Base-by-base conservation (phyloP, 2,797 vertebrate genomes). In the Anguilla megastoma region DNA sequence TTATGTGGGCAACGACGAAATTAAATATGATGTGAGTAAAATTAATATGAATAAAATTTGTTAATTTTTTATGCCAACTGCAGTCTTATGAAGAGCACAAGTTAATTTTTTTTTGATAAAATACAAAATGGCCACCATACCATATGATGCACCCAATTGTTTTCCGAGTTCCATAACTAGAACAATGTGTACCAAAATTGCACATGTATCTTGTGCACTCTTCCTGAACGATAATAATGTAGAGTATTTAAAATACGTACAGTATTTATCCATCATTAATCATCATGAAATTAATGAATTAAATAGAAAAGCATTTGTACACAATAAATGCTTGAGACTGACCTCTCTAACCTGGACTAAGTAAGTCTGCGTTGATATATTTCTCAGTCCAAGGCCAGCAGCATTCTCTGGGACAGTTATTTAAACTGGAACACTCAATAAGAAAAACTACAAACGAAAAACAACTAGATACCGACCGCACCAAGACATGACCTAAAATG, bases 81-180 rank as follows among this genome's bases (percentile, higher is more conserved):
- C 2, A 21, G 24, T 50, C 41, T 50, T 50, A 10, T 18, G 7
- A 36, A 33, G 79, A 50, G 79, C 41, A 50, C 45, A 82, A 82
- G 79, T 82, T 82, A 48, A 82, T 48, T 82, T 33, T 80, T 80
- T 80, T 36, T 36, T 16, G 54, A n/a, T 82, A 82, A 82, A 82
- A 82, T 50, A 82, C 79, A 82, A 82, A 82, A 82, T 82, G 79
- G 79, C 79, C 41, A 82, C 79, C 79, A 82, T 50, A 16, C 41
- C 79, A 82, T 82, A 82, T 50, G 41, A 82, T 82, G 79, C 45
- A 24, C 45, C 45, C 45, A 82, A 45, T 82, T 82, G 45, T 82
- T 79, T 79, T 74, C 69, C 33, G 45, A 82, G 21, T 82, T 82
- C 79, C 41, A 66, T 3, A 82, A 82, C 41, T 24, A 82, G 79